Evolutionary conservation across 2,797 vertebrate species (phyloP), one percentile per base, ranked within the genome.

Genomic region (Platyrinchus mystaceus): DNA sequence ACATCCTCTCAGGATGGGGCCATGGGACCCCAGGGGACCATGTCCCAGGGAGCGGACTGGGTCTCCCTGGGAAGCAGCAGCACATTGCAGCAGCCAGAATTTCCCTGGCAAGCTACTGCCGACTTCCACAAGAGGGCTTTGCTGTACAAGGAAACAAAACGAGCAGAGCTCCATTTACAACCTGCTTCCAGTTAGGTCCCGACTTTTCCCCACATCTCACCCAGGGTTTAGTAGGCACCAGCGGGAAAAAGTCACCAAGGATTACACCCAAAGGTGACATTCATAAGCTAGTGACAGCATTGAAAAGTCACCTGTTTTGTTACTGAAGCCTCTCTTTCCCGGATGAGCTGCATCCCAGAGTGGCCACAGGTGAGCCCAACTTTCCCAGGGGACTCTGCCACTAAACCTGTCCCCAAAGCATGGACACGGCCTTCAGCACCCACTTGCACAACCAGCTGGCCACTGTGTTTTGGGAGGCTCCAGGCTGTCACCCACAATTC

Each of bases 91-190:
- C 52, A 59, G 71, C 43, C 66, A 6, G 49, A 13, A 52, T 50
- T 60, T 64, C 70, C 18, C 69, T 5, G 63, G 63, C 90, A 69
- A 92, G 89, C 85, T 95, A 53, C 95, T 86, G 70, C 88, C 30
- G 18, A 5, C 89, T 36, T 95, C 96, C 96, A 95, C 95, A 79
- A 96, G 96, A 95, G 96, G 96, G 93, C 96, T 97, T 96, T 94
- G 94, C 92, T 95, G 92, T 34, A 91, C 87, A 87, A 92, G 87
- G 81, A 97, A 95, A 93, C 7, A 52, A 44, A 58, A 9, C 0
- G 6, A 73, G 62, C 84, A 47, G 7, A 5, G 44, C 24, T 59
- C 34, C 43, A 1, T n/a, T 62, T 4, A 15, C 73, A 80, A 2
- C 20, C 34, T 5, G 68, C 63, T 79, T 32, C 44, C 75, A 64